Evolutionary conservation across 2,113 vertebrate genomes (phyloP), one percentile per base, ranked within the genome.

Genomic region (Pithys albifrons): DNA sequence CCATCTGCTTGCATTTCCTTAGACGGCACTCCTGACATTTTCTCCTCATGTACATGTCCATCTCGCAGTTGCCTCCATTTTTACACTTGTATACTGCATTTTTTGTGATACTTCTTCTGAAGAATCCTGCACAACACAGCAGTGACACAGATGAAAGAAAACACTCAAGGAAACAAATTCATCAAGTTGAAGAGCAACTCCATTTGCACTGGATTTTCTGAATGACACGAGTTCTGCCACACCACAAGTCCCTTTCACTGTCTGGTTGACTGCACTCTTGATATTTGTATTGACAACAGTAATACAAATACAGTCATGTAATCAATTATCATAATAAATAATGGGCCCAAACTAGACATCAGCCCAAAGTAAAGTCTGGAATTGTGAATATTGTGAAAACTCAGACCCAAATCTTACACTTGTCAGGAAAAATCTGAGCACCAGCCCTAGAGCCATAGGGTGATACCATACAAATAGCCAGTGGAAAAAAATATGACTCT

Each of bases 1-100:
- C 99, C 98, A 99, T 99, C 96, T 99, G 98, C 94, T 98, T 99
- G 98, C 99, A 99, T 88, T 99, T 99, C 95, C 99, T 98, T 29
- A 99, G 98, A 29, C 99, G 98, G 29, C 99, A 99, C 78, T 99
- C 99, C 87, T 99, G 99, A 92, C 99, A 99, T 91, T 99, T 99
- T 71, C 99, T 98, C 59, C 99, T 98, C 99, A 99, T 99, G 93
- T 99, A 99, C 99, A 99, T 99, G 94, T 99, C 99, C 99, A 99
- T 99, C 97, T 99, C 99, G 14, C 99, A 99, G 98, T 98, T 99
- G 73, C 99, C 99, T 33, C 99, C 99, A 2, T 98, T 99, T 97
- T 99, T 99, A 96, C 99, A 99, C 94, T 99, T 99, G 98, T 99
- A 99, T 71, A 99, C 98, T 4, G 99, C 99, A 1, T 99, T 99